Base-by-base conservation (phyloP, 1,140 invertebrate species). In the Acyrthosiphon pisum region DNA sequence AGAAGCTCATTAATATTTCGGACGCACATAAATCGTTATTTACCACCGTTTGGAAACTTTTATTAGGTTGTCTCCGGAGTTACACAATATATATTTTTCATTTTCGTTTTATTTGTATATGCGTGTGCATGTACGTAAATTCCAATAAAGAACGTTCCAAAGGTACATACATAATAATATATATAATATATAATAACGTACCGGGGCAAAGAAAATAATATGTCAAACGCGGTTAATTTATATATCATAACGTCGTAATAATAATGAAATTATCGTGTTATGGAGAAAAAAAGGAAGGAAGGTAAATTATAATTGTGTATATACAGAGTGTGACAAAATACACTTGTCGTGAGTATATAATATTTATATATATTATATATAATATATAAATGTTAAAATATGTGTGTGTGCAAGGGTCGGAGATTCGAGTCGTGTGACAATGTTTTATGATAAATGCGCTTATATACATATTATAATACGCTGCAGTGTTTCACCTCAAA, bases 1-100 rank as follows among this genome's bases (percentile, higher is more conserved):
- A 91, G 90, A n/a, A 91, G 56, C 90, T 76, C 90, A 91, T 91
- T 91, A 91, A 91, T 91, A 91, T 91, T 91, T 91, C 44, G 90
- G 60, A 91, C 37, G 8, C 1, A 46, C 90, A 35, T 91, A 91
- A 91, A 91, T 91, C 41, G 60, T 91, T 91, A 91, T 91, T 91
- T 48, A 91, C 26, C 89, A 26, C 35, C 41, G 56, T 91, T 44
- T 30, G 56, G 8, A 91, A 91, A 91, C 56, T 76, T 81, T 91
- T 91, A 91, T 91, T 91, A 81, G 90, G 68, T 81, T 91, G 90
- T 91, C 44, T 91, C 90, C 60, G 60, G 35, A 91, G 30, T 91
- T 91, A 76, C 41, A 44, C 37, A 30, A 68, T n/a, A 44, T 76
- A 76, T n/a, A 68, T 91, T 46, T 46, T 44, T 44, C 23, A 35